Evolutionary conservation across 2,113 vertebrate species (phyloP).

Genomic region (Actenoides lindsayi): DNA sequence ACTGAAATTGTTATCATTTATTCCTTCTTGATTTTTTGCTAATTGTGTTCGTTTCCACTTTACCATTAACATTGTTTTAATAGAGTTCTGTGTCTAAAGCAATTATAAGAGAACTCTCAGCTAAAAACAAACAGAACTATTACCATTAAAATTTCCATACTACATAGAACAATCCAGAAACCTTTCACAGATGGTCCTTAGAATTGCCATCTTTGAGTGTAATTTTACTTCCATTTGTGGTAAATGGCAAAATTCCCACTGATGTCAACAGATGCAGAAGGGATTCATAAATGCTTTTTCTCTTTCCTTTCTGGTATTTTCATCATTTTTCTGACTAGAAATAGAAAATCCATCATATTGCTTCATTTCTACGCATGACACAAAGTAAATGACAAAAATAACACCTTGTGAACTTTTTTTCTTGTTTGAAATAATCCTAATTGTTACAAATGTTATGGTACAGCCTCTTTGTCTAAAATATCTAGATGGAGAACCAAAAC

Average conservation of each 20-base stretch:
- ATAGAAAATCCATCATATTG: not conserved
- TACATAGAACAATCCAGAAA: conserved; percentile 3
- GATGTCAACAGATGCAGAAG: not conserved
- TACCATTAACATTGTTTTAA: not conserved
- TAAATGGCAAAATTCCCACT: not conserved
- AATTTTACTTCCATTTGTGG: not conserved
- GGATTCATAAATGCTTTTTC: not conserved
- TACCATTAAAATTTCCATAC: not conserved
- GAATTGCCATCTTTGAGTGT: not conserved
- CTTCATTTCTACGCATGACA: not conserved
- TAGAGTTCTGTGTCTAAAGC: not conserved
- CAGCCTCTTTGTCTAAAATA: not conserved
- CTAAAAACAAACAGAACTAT: not conserved
- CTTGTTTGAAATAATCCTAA: not conserved
- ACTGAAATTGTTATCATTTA: not conserved
- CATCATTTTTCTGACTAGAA: not conserved
- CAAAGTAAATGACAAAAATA: not conserved
- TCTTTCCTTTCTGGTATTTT: not conserved
- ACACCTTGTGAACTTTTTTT: not conserved
- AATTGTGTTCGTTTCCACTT: not conserved
- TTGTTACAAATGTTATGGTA: not conserved
- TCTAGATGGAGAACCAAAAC: not conserved
- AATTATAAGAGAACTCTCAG: not conserved
- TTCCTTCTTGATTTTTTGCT: not conserved
- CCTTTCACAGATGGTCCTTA: not conserved